A percentile compares a stretch with the other conserved stretches of the same genome.
Conservation (phyloP, 2,797 vertebrate genomes). For the Sebastes minor region DNA sequence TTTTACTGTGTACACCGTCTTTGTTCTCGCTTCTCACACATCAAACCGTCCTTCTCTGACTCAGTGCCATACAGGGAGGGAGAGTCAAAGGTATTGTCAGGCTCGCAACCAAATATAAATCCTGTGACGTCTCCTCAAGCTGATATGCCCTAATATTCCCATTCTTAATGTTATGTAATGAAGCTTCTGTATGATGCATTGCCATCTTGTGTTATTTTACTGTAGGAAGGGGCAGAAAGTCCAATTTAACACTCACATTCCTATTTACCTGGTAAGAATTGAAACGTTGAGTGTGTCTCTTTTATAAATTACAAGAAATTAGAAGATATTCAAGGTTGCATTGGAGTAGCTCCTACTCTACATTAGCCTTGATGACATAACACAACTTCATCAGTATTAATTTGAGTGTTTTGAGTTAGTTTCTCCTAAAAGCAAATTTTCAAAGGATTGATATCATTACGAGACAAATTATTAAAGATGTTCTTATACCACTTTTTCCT, state of each 20-base stretch:
- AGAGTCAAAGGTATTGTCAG: constrained; percentile 63
- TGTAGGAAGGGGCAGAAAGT: constrained; percentile 56
- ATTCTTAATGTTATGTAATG: constrained; percentile 59
- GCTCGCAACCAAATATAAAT: constrained; percentile 66
- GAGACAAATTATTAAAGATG: background rate
- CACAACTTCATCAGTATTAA: background rate
- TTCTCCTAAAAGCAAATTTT: background rate
- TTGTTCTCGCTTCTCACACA: constrained; percentile 49
- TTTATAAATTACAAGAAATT: background rate
- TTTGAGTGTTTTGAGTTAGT: background rate
- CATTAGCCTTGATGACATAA: background rate
- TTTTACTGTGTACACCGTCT: constrained; percentile 22
- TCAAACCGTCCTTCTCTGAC: constrained; percentile 48
- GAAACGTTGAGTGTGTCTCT: background rate
- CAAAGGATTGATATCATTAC: background rate
- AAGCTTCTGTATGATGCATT: constrained; percentile 48
- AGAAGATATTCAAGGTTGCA: background rate
- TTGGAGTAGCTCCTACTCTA: background rate
- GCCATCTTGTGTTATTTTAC: constrained; percentile 42
- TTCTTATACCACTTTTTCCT: too few species aligned
- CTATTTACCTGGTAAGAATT: background rate
- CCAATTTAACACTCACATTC: background rate
- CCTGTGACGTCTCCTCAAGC: constrained; percentile 57
- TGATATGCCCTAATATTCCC: constrained; percentile 55
- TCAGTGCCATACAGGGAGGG: constrained; percentile 42